Evolutionary conservation across 1,140 invertebrate species (phyloP), one percentile per base, ranked within the genome.

Genomic region (Coptotermes formosanus): DNA sequence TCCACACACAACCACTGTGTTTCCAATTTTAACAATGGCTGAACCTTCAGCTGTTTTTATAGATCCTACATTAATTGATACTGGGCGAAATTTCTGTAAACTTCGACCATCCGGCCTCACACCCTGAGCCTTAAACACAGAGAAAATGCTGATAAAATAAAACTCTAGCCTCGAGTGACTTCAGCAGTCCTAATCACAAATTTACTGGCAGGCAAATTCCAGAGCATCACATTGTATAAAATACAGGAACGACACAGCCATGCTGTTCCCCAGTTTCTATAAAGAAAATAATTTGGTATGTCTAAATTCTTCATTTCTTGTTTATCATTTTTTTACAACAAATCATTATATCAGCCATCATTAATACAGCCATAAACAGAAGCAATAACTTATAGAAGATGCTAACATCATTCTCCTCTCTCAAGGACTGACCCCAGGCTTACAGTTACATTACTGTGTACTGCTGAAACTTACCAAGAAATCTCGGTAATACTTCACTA

Each of bases 1-100:
- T n/a, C 95, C 95, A 92, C 95, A 96, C 59, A 96, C 91, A 30
- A 95, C 93, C 86, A 93, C 93, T 23, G 95, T 95, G 88, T 94
- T 93, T n/a, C 95, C 95, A 86, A 95, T 91, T 92, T 94, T 95
- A 14, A 95, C 93, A 87, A 95, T 91, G 11, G 95, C 93, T 75
- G 95, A 96, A 84, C 95, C 94, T 89, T 96, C 94, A 4, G 95
- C 94, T 88, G 94, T 94, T 82, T 91, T 91, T 75, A 96, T 93
- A 12, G 94, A 94, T n/a, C 92, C 92, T 82, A 93, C 90, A 90
- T 94, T 94, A 14, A 95, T 88, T 38, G 92, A 91, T 25, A 93
- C 90, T 44, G 93, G 92, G 85, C 95, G 91, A 89, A 94, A 94
- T 87, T 93, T 92, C 75, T 92, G 90, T 86, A 96, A 93, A 87